phyloP scores from a whole-genome alignment of 2,797 vertebrate species.

The Antennarius maculatus region DNA sequence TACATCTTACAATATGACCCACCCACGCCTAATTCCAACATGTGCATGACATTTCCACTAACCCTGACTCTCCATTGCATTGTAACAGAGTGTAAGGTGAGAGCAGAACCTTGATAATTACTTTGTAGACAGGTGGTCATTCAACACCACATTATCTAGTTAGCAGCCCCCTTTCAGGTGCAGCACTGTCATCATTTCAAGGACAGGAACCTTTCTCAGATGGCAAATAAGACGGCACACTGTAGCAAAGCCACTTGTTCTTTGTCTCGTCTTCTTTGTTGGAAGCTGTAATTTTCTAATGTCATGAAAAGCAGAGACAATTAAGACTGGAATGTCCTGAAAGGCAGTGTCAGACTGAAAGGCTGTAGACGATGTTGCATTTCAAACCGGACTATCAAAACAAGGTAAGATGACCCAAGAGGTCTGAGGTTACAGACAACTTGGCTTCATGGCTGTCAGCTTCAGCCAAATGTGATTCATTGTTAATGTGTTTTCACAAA shows the following conservation, averaged over 20 bases:
- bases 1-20: conserved; percentile 1
- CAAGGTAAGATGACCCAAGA: conserved; percentile 80
- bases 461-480: conserved; percentile 58
- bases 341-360: conserved; percentile 59
- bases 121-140: conserved; percentile 70
- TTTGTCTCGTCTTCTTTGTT: conserved; percentile 54
- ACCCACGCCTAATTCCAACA: not conserved
- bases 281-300: conserved; percentile 60
- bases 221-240: conserved; percentile 61
- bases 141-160: conserved; percentile 66
- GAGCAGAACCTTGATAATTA: conserved; percentile 69
- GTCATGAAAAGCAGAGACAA: conserved; percentile 64
- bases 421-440: conserved; percentile 69
- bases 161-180: conserved; percentile 48
- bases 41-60: no score
- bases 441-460: conserved; percentile 49
- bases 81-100: conserved; percentile 70
- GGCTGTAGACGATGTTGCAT: conserved; percentile 71
- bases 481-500: conserved; percentile 58
- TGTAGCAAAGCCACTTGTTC: conserved; percentile 53
- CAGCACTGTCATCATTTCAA: conserved; percentile 66
- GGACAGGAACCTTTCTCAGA: conserved; percentile 69
- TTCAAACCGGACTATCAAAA: conserved; percentile 79
- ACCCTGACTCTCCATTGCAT: conserved; percentile 26
- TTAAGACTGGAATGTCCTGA: conserved; percentile 65